Evolutionary conservation across 2,888 invertebrate species (phyloP).

Genomic region (Eilema depressum): DNA sequence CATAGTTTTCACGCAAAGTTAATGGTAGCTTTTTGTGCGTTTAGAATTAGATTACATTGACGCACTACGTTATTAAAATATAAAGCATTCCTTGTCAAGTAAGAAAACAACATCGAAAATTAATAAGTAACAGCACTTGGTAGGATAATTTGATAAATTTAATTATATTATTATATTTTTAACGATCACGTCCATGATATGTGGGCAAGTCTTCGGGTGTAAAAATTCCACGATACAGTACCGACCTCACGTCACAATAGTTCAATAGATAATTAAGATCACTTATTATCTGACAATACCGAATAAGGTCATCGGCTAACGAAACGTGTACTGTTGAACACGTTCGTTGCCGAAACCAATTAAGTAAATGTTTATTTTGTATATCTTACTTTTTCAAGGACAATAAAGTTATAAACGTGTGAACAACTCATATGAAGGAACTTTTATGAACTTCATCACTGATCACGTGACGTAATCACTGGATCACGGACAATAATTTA

Average conservation of each 20-base stretch:
- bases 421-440: background rate
- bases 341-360: slow-evolving; percentile 21
- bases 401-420: slow-evolving; percentile 3
- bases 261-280: slow-evolving; percentile 46
- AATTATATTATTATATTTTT: background rate
- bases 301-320: slow-evolving; percentile 51
- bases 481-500: background rate
- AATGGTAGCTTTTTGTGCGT: no score
- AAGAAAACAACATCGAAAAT: background rate
- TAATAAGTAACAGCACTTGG: background rate
- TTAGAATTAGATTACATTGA: no score
- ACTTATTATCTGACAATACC: slow-evolving; percentile 42
- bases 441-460: background rate
- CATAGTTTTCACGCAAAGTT: no score
- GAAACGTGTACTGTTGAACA: slow-evolving; percentile 29
- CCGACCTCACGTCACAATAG: slow-evolving; percentile 33
- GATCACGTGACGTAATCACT: background rate
- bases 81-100: no score
- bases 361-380: slow-evolving; percentile 2
- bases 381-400: slow-evolving; percentile 13
- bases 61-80: no score
- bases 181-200: slow-evolving; percentile 1
- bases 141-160: background rate
- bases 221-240: slow-evolving; percentile 41
- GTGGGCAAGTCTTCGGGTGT: slow-evolving; percentile 23